Evolutionary conservation across 1,140 invertebrate genomes (phyloP), one percentile per base, ranked within the genome.

Genomic region (Drosophila virilis): DNA sequence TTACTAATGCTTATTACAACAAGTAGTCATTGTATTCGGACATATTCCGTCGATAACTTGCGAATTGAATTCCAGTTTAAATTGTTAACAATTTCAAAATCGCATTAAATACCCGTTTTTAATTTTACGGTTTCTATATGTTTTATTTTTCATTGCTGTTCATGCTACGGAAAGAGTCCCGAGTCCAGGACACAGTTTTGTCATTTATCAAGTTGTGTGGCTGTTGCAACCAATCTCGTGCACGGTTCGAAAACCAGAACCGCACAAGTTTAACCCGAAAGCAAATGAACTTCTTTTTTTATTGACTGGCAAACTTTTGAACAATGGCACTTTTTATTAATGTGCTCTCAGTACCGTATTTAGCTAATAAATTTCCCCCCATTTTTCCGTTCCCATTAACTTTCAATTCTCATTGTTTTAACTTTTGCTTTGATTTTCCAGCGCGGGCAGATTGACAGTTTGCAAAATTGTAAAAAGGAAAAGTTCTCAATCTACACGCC

Each of bases 271-370:
- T 40, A 66, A 45, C 54, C 40, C 59, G 55, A 45, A 42, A 42
- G 37, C 33, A 45, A 78, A 61, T 50, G 43, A 88, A 88, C 82
- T 85, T 22, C n/a, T 17, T 88, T 85, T 80, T 75, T 76, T 66
- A 85, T 88, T 75, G 72, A 88, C 67, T 88, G 83, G 60, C 51
- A 76, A 85, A 88, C 66, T 82, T 85, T 85, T 52, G 43, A 72
- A 57, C 72, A 80, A 65, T 69, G 61, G 77, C 61, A 64, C 65
- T 76, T 85, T 76, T 78, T 82, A 78, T 88, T 82, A 85, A 88
- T 85, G 83, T 62, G 67, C 67, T 62, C 78, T 69, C 74, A 54
- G 72, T 50, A 69, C 71, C 67, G 59, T 71, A 78, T 85, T 71
- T 75, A 78, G 66, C 69, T 74, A 43, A 71, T 46, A 71, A 65